Percentiles rank a stretch among this genome's conserved stretches.
phyloP scores from a whole-genome alignment of 2,888 invertebrate genomes.

The Philopedon plagiatum region DNA sequence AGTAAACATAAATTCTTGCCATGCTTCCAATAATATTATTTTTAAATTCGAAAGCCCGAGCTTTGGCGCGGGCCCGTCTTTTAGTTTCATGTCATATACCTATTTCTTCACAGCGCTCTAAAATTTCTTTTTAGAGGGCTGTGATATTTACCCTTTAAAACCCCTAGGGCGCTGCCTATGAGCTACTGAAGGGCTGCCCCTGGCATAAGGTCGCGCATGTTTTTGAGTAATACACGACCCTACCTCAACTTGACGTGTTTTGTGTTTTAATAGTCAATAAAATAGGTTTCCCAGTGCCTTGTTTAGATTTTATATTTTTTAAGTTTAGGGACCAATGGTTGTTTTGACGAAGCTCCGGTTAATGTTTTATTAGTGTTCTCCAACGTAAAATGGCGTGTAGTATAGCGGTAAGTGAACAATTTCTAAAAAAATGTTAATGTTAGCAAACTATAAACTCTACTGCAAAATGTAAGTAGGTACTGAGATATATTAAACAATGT shows the following conservation, averaged over 20 bases:
- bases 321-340: slow-evolving; percentile 26
- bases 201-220: slow-evolving; percentile 26
- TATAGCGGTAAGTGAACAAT: neutral
- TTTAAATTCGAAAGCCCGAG: no score
- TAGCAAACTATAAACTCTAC: no score
- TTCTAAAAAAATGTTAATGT: no score
- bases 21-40: no score
- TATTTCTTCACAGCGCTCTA: no score
- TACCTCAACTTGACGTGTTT: slow-evolving; percentile 46
- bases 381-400: neutral
- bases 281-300: slow-evolving; percentile 39
- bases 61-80: no score
- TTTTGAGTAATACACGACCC: slow-evolving; percentile 19
- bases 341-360: neutral
- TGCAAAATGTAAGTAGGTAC: no score
- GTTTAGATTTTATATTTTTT: slow-evolving; percentile 23
- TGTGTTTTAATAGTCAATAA: slow-evolving; percentile 44
- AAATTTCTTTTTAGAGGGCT: no score
- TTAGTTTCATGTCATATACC: no score
- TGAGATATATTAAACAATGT: no score
- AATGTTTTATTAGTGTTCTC: neutral
- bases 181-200: neutral
- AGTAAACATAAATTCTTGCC: no score
- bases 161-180: neutral
- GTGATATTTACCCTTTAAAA: no score